Percentiles rank a stretch among this genome's conserved stretches.
Conservation (phyloP, 1,140 invertebrate species). For the Macrostomum lignano region DNA sequence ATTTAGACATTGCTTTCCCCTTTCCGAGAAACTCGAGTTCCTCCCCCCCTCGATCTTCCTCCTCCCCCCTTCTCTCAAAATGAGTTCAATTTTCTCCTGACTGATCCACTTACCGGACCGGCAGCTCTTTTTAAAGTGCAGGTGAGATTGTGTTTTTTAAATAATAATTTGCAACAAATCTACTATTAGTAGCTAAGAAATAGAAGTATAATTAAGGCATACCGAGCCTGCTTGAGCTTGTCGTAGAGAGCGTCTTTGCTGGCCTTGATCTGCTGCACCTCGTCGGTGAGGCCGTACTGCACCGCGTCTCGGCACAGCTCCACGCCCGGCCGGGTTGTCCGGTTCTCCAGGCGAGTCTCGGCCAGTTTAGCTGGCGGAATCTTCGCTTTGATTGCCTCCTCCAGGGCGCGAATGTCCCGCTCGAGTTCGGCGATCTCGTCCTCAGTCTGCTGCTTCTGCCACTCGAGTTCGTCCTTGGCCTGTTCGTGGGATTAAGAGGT, state of each 20-base stretch:
- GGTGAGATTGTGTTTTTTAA: no score
- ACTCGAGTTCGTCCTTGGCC: constrained; percentile 44
- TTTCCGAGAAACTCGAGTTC: no score
- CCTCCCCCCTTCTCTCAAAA: no score
- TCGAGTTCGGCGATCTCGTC: constrained; percentile 37
- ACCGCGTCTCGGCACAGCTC: constrained; percentile 45
- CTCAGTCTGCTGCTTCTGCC: constrained; percentile 39
- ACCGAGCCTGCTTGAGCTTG: constrained; percentile 8
- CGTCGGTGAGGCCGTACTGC: constrained; percentile 12
- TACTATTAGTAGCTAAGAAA: no score
- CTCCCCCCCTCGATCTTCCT: no score
- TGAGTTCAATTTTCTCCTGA: no score
- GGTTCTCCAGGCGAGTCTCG: constrained; percentile 9
- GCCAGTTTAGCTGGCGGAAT: constrained; percentile 8
- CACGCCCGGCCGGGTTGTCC: constrained; percentile 29
- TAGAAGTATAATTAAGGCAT: no score
- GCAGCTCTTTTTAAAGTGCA: no score
- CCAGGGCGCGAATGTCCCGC: constrained; percentile 8
- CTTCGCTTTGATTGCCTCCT: constrained; percentile 6
- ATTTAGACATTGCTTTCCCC: no score
- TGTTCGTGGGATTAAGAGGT: neutral
- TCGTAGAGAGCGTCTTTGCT: constrained; percentile 6
- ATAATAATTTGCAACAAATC: no score
- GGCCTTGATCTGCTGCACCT: constrained; percentile 7
- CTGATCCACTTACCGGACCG: no score